phyloP scores from a whole-genome alignment of 2,797 vertebrate species.

The Megaceryle alcyon region DNA sequence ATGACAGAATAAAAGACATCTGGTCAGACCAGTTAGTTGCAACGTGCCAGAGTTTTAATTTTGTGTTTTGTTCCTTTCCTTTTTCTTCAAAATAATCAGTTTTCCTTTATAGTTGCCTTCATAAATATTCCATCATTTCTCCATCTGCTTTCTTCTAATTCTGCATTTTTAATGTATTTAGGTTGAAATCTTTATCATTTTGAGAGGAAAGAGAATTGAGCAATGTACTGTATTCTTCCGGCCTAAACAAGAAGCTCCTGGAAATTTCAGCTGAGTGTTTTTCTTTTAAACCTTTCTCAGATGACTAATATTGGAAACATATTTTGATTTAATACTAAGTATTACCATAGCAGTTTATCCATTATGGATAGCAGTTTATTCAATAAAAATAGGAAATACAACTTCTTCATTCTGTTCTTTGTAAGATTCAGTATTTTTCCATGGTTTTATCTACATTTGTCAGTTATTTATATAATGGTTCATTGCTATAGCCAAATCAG shows the following conservation, averaged over 20 bases:
- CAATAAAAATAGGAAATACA: background rate
- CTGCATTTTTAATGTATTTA: background rate
- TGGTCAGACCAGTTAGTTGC: background rate
- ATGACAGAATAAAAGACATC: background rate
- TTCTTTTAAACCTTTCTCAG: background rate
- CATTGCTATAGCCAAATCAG: background rate
- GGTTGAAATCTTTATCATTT: background rate
- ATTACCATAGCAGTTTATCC: background rate
- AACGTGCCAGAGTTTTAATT: background rate
- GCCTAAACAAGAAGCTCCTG: background rate
- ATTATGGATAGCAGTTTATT: background rate
- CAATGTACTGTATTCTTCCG: background rate
- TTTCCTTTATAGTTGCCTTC: background rate
- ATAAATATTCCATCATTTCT: background rate
- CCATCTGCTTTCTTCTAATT: background rate
- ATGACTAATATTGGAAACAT: background rate
- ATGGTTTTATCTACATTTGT: background rate
- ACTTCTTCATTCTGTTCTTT: fast-evolving
- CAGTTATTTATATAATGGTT: background rate
- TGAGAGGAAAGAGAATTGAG: background rate
- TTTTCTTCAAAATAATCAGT: background rate
- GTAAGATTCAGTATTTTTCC: background rate
- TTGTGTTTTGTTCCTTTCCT: background rate
- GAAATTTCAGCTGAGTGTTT: background rate
- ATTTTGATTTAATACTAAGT: background rate